phyloP scores from a whole-genome alignment of 2,888 invertebrate genomes.

The Euphydryas editha region DNA sequence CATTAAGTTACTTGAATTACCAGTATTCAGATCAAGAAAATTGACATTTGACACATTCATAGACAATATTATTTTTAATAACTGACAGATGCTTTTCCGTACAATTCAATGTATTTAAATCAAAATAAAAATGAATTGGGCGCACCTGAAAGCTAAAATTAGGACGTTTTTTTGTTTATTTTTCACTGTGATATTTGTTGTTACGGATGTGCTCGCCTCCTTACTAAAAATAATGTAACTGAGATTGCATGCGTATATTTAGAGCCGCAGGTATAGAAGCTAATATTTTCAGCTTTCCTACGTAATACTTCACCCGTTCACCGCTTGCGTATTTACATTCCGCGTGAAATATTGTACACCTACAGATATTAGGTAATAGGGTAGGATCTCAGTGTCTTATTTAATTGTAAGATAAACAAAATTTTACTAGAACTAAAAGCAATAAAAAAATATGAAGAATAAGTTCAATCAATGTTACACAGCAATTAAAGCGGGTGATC shows the following conservation, averaged over 20 bases:
- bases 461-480: slow-evolving; percentile 66
- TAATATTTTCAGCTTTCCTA: slow-evolving; percentile 65
- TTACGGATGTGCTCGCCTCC: slow-evolving; percentile 59
- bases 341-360: slow-evolving; percentile 25
- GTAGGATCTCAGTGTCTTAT: slow-evolving; percentile 15
- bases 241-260: slow-evolving; percentile 68
- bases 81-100: slow-evolving; percentile 8
- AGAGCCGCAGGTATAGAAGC: slow-evolving; percentile 66
- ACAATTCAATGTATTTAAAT: neutral
- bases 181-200: slow-evolving; percentile 56
- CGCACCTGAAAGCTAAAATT: slow-evolving; percentile 47
- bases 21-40: neutral
- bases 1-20: too few relatives aligned
- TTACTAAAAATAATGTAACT: slow-evolving; percentile 78
- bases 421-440: slow-evolving; percentile 43
- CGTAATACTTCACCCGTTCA: slow-evolving; percentile 51
- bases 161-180: slow-evolving; percentile 66
- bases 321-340: slow-evolving; percentile 52
- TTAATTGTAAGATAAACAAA: slow-evolving; percentile 35
- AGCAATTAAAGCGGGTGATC: slow-evolving; percentile 85
- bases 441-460: slow-evolving; percentile 69
- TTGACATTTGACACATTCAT: neutral
- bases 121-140: slow-evolving; percentile 29
- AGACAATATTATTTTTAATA: slow-evolving; percentile 1
- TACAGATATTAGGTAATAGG: slow-evolving; percentile 28